Evolutionary conservation across 2,113 vertebrate species (phyloP).

Genomic region (Misgurnus anguillicaudatus): DNA sequence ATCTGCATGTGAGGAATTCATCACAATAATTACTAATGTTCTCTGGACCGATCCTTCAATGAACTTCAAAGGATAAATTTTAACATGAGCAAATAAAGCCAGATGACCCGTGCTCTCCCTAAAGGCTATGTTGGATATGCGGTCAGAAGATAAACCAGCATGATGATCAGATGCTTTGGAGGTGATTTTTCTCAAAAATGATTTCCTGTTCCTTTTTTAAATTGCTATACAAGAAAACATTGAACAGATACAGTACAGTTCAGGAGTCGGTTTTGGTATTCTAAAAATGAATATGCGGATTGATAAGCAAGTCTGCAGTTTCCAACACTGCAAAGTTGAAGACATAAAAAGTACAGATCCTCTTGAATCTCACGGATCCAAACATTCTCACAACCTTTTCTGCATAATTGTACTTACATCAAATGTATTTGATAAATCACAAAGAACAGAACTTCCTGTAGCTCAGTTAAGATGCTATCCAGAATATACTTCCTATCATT

Average conservation of each 20-base stretch:
- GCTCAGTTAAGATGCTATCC: neutral
- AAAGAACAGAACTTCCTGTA: conserved; percentile 7
- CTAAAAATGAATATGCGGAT: neutral
- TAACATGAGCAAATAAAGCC: conserved; percentile 41
- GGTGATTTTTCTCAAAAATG: conserved; percentile 24
- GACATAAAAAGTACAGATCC: neutral
- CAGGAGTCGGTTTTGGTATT: neutral
- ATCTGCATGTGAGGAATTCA: conserved; percentile 44
- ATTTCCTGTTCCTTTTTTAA: conserved; percentile 1
- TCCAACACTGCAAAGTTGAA: neutral
- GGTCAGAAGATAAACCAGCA: conserved; percentile 40
- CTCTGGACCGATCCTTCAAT: conserved; percentile 21
- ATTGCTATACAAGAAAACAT: conserved; percentile 4
- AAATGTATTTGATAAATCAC: neutral
- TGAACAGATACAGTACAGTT: conserved; percentile 29
- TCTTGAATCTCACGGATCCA: conserved; percentile 1
- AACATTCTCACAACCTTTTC: neutral
- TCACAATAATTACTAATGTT: conserved; percentile 32
- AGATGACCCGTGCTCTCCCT: conserved; percentile 35
- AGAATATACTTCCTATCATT: conserved; percentile 25
- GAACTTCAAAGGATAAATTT: conserved; percentile 35
- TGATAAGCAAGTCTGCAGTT: neutral
- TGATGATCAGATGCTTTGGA: conserved; percentile 43
- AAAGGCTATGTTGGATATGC: conserved; percentile 34
- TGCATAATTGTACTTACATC: neutral